Evolutionary conservation across 1,140 invertebrate genomes (phyloP), one percentile per base, ranked within the genome.

Genomic region (Spodoptera frugiperda): DNA sequence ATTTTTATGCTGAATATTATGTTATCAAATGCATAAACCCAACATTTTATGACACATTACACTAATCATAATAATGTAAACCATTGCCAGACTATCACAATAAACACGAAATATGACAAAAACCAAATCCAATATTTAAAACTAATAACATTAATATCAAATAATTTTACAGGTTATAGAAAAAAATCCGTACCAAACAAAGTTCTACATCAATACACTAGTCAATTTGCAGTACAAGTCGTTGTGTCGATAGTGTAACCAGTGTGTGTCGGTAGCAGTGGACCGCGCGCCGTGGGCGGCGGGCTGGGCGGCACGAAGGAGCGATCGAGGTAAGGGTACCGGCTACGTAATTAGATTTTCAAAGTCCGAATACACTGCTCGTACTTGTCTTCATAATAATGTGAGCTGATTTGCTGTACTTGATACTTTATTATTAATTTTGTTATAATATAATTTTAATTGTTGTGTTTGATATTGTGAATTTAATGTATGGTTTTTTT

Each of bases 301-400:
- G 79, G 78, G 78, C 82, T 65, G 84, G 86, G 70, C 54, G 77
- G 87, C 83, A 87, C 89, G 91, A 90, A 89, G 87, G 89, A 91
- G 88, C 90, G 88, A 91, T 92, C 88, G 91, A 93, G 92, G 92
- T 92, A 90, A 92, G 90, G 89, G 90, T 89, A 88, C 89, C 89
- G 88, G 91, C 91, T 93, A 94, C 91, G 91, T 94, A 94, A 94
- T 94, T 94, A 94, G 93, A 94, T 94, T 94, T 94, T 91, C 91
- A 94, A 94, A 94, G 94, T 94, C 93, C 94, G 93, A 94, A 94
- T 94, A 94, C 93, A 94, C 92, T 91, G 93, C 90, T 93, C 91
- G 91, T 93, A 93, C 92, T 93, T 93, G 92, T 93, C 92, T 93
- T 93, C 91, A 93, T 93, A 93, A 93, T 93, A 93, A 93, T 93